A percentile compares a stretch with the other conserved stretches of the same genome.
Conservation (phyloP, 2,797 vertebrate species). For the Coluber constrictor region DNA sequence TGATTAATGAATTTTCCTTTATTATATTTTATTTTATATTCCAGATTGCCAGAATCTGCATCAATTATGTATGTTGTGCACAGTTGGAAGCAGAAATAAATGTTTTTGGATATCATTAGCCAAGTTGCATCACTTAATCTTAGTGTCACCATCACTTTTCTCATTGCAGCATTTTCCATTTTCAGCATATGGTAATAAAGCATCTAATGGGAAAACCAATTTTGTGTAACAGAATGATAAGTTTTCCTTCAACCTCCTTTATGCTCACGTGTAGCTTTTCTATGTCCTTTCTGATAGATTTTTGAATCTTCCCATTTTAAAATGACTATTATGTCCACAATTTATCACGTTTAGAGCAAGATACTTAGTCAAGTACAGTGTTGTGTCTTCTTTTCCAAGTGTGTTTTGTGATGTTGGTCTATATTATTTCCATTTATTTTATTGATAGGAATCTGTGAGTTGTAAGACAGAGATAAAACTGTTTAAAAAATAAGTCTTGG, state of each 20-base stretch:
- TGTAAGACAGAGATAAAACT: background rate
- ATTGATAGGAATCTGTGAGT: background rate
- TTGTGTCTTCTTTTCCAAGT: background rate
- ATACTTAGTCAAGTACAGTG: background rate
- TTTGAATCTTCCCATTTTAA: constrained; percentile 11
- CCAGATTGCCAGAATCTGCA: constrained; percentile 63
- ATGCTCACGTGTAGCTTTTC: constrained; percentile 41
- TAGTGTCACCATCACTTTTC: constrained; percentile 60
- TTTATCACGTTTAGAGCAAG: background rate
- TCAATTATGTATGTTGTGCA: constrained; percentile 69
- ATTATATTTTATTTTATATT: constrained; percentile 48
- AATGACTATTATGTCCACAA: constrained; percentile 3
- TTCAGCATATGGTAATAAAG: constrained; percentile 67
- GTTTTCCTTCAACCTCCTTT: constrained; percentile 51
- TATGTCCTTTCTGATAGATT: background rate
- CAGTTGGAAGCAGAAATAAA: constrained; percentile 59
- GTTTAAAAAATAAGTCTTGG: background rate
- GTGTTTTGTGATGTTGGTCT: background rate
- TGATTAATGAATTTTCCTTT: constrained; percentile 52
- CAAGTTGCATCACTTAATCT: constrained; percentile 65
- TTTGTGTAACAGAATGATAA: constrained; percentile 58
- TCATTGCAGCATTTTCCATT: constrained; percentile 58
- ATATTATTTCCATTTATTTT: background rate
- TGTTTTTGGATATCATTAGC: constrained; percentile 69
- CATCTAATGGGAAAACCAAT: constrained; percentile 62